Evolutionary conservation across 2,113 vertebrate species (phyloP), one percentile per base, ranked within the genome.

Genomic region (Spea bombifrons): DNA sequence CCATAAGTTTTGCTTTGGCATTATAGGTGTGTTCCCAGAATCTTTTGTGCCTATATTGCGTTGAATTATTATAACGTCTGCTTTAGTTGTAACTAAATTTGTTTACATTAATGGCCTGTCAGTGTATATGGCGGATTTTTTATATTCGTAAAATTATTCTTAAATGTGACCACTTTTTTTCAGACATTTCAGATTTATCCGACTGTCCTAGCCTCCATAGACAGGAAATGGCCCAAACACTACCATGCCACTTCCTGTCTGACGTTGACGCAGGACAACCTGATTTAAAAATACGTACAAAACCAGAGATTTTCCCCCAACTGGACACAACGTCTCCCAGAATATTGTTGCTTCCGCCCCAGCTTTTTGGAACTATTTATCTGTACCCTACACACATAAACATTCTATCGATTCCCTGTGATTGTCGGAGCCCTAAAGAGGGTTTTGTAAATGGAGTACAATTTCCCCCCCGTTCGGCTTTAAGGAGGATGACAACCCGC

Each of bases 401-500:
- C 55, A 59, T 9, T 64, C 61, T 5, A 64, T 17, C 61, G n/a
- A 30, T 16, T 1, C 30, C 5, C 55, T 59, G 55, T 59, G 10
- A 4, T 59, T 59, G 55, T 59, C 55, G 15, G 15, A 59, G 1
- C 30, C 30, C 55, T 59, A 59, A 8, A 59, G 55, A 59, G 55
- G 15, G 55, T 59, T 52, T 17, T 68, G 71, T 91, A 91, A 89
- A 89, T 63, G 82, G 85, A 87, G 87, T 87, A 88, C 91, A 90
- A 71, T 91, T 87, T 88, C 88, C 83, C 77, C 55, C 86, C 83
- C 88, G 87, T 90, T 88, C 80, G 86, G 89, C 88, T 88, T 85
- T 86, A 77, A 84, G 87, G 75, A 82, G 81, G 88, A 88, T 89
- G 86, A 87, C 87, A 86, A 66, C 82, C 70, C 72, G 78, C 86